These are phyloP conservation scores for Sterna hirundo DNA, from an alignment of 2,113 vertebrate species.

Conservation along the genomic window DNA sequence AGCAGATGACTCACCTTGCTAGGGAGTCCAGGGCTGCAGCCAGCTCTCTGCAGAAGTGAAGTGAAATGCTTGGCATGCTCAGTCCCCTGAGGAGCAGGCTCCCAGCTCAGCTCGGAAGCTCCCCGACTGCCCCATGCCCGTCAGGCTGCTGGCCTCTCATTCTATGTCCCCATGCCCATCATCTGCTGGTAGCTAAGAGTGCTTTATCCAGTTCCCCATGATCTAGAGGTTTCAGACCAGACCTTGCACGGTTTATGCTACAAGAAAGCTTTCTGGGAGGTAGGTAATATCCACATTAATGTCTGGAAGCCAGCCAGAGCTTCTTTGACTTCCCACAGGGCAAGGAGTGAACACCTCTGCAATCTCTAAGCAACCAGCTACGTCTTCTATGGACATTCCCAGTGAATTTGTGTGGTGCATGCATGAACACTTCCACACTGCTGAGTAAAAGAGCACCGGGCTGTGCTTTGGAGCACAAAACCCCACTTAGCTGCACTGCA, in stretches of 20 bases:
- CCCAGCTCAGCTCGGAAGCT: background rate
- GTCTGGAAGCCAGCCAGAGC: background rate
- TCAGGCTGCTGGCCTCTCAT: background rate
- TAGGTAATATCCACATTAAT: background rate
- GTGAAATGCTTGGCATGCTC: background rate
- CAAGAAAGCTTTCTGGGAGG: background rate
- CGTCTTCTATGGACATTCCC: background rate
- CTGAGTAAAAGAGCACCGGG: background rate
- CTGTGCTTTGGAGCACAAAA: background rate
- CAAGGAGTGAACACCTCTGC: background rate
- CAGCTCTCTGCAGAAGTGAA: background rate
- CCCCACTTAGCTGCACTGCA: no score
- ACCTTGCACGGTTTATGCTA: background rate
- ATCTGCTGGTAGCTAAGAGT: background rate
- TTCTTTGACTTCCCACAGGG: background rate
- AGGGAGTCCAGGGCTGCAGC: background rate
- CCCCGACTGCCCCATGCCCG: background rate
- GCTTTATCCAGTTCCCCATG: background rate
- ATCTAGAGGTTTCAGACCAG: background rate
- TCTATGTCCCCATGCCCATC: no score
- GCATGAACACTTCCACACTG: background rate
- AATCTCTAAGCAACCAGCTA: background rate
- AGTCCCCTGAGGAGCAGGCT: background rate
- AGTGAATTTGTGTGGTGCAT: background rate
- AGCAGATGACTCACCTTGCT: background rate